Percentiles rank a stretch among this genome's conserved stretches.
phyloP scores from a whole-genome alignment of 53 echinoderm and acorn worm genomes.

The Apostichopus leukothele region DNA sequence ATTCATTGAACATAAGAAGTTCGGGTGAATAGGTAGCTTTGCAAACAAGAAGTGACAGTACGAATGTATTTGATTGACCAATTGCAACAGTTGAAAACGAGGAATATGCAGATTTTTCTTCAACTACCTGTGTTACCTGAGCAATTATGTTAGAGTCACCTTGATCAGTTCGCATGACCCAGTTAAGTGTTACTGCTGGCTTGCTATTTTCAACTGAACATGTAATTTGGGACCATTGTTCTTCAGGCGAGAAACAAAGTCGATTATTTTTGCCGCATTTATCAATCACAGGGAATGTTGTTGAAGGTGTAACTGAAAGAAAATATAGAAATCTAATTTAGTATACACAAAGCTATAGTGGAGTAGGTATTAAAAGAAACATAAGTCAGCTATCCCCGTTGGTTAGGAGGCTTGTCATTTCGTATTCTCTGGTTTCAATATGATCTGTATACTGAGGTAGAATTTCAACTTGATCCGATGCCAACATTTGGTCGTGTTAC shows the following conservation, averaged over 20 bases:
- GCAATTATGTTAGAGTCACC: not conserved
- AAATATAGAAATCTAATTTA: too few relatives aligned
- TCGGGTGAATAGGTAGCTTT: not conserved
- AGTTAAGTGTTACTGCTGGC: not conserved
- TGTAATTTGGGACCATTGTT: not conserved
- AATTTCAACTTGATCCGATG: too few relatives aligned
- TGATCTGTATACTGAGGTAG: too few relatives aligned
- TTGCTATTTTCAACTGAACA: not conserved
- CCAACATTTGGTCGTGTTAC: too few relatives aligned
- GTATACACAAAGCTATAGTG: too few relatives aligned
- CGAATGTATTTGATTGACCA: not conserved
- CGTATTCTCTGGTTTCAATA: too few relatives aligned
- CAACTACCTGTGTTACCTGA: not conserved
- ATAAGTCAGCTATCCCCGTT: too few relatives aligned
- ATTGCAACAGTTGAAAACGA: not conserved
- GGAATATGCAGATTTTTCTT: not conserved
- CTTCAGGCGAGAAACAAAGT: not conserved
- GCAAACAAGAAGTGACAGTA: not conserved
- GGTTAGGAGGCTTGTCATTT: too few relatives aligned
- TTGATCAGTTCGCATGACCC: not conserved
- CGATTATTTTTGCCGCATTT: not conserved
- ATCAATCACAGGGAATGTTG: not conserved
- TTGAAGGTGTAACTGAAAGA: not conserved
- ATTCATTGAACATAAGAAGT: not conserved
- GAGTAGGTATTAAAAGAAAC: too few relatives aligned